Conservation (phyloP, 2,888 invertebrate species). For the Hemistola chrysoprasaria region DNA sequence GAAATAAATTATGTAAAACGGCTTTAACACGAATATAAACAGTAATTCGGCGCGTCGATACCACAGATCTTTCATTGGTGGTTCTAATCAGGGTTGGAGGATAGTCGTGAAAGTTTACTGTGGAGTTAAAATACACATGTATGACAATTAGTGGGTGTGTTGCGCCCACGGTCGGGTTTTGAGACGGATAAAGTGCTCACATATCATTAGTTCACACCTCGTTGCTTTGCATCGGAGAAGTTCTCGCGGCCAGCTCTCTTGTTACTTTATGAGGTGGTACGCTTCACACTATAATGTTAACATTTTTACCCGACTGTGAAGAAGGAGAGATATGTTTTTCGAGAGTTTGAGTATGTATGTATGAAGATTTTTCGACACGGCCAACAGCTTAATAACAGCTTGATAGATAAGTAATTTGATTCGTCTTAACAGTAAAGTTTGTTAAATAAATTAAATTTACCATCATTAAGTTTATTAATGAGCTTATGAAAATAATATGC, state of each 20-base stretch:
- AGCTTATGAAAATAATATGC: no score
- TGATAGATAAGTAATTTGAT: no score
- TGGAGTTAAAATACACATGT: slow-evolving; percentile 76
- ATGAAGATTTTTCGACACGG: no score
- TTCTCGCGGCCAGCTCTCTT: slow-evolving; percentile 18
- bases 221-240: slow-evolving; percentile 43
- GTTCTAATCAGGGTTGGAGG: slow-evolving; percentile 57
- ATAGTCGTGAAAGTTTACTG: slow-evolving; percentile 64
- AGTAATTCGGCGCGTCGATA: slow-evolving; percentile 31
- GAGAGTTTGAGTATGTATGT: no score
- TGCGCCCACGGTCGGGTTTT: slow-evolving; percentile 47
- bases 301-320: no score
- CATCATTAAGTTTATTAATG: no score
- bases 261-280: slow-evolving; percentile 6
- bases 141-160: slow-evolving; percentile 68
- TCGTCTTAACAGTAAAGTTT: no score
- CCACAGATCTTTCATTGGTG: slow-evolving; percentile 66
- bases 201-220: slow-evolving; percentile 70
- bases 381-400: no score
- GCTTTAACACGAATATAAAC: slow-evolving; percentile 47
- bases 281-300: no score
- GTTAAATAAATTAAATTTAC: no score
- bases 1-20: slow-evolving; percentile 41
- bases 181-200: slow-evolving; percentile 61
- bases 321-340: no score